These are phyloP conservation scores for Coleophora flavipennella DNA, from an alignment of 2,888 invertebrate genomes.

Conservation along the genomic window DNA sequence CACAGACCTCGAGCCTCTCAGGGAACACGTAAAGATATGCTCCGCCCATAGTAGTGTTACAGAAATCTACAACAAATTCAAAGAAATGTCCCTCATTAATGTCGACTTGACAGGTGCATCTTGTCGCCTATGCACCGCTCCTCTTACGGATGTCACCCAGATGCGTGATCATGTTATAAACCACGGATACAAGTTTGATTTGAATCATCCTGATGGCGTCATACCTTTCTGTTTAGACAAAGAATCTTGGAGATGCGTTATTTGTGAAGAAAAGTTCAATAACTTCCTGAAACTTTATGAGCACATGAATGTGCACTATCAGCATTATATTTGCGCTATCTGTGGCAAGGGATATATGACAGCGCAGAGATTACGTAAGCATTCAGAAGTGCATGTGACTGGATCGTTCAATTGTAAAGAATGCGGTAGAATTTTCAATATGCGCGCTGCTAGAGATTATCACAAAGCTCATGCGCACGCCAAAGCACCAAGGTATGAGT, in stretches of 20 bases:
- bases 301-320: constrained; percentile 61
- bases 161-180: constrained; percentile 45
- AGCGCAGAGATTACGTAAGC: constrained; percentile 50
- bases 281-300: constrained; percentile 59
- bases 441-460: constrained; percentile 51
- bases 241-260: constrained; percentile 50
- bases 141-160: constrained; percentile 30
- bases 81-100: constrained; percentile 59
- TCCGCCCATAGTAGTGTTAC: constrained; percentile 34
- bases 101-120: constrained; percentile 45
- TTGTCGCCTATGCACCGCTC: constrained; percentile 39
- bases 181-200: constrained; percentile 43
- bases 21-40: constrained; percentile 44
- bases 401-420: constrained; percentile 55
- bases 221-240: constrained; percentile 51
- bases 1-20: constrained; percentile 39
- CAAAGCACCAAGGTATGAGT: constrained; percentile 52
- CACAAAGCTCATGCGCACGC: constrained; percentile 51
- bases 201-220: constrained; percentile 49
- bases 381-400: constrained; percentile 51
- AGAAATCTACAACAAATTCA: constrained; percentile 59
- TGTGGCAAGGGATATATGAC: constrained; percentile 65
- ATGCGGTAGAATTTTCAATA: constrained; percentile 45
- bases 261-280: constrained; percentile 48
- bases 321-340: constrained; percentile 56